Base-by-base conservation (phyloP, 1,140 invertebrate genomes). In the Charaxes varanes region DNA sequence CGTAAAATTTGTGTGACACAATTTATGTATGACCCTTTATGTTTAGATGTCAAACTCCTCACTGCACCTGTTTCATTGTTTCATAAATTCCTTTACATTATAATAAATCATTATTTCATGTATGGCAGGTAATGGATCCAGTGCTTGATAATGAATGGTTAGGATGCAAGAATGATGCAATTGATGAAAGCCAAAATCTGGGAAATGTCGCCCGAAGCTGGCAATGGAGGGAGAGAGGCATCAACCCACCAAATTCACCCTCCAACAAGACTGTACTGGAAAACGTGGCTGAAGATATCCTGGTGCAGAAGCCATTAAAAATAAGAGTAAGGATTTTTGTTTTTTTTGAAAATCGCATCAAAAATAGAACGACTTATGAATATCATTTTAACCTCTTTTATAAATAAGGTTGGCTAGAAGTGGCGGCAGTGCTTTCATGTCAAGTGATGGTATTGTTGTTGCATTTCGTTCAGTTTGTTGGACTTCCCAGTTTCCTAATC, bases 241-340 rank as follows among this genome's bases (percentile, higher is more conserved):
- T 77, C 3, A 62, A 77, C 32, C 70, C 73, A 6, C 55, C 52
- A 6, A 51, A 76, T 27, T 53, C 56, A 14, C 63, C 62, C 2
- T 40, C 59, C 8, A 83, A 76, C 32, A 83, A 79, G 30, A 70
- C 60, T 28, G 72, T 83, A 8, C 60, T 83, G 11, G 79, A 83
- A 57, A 79, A 83, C 59, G 62, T 65, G 35, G 79, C 79, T 37
- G 79, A 83, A 46, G 72, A 83, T 35, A 73, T 76, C 30, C 62
- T 83, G 36, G 79, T 83, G 2, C 64, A 74, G 35, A 82, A 79
- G 54, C 59, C 62, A 21, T 62, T 80, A 23, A 73, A 76, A 53
- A 77, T 80, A 44, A 63, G 68, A 54, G 73, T 84, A 53, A 67
- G 69, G n/a, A n/a, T n/a, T n/a, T n/a, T n/a, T n/a, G n/a, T n/a